Conservation (phyloP, 2,888 invertebrate genomes). For the Sceliomorpha sp. region DNA sequence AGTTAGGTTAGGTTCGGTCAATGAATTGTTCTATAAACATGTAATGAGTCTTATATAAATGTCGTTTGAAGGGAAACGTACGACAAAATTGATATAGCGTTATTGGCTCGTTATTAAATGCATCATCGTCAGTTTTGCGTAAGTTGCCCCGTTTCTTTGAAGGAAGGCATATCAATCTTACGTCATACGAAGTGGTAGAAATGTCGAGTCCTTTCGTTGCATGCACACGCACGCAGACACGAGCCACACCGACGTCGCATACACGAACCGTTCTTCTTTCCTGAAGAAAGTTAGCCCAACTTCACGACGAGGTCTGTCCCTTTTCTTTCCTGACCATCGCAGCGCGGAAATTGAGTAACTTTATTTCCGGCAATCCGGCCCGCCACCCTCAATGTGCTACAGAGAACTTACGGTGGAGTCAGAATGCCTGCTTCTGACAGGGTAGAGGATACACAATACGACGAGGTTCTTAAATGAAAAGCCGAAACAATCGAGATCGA, state of each 20-base stretch:
- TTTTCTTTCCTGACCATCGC: conserved; percentile 50
- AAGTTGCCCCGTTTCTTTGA: too few relatives aligned
- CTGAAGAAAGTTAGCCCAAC: conserved; percentile 40
- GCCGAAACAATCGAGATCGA: conserved; percentile 37
- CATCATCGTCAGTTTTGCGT: too few relatives aligned
- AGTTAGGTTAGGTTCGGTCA: too few relatives aligned
- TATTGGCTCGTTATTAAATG: too few relatives aligned
- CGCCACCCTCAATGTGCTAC: conserved; percentile 30
- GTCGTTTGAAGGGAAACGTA: too few relatives aligned
- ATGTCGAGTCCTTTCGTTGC: conserved; percentile 15
- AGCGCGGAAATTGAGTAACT: conserved; percentile 57
- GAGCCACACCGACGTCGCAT: too few relatives aligned
- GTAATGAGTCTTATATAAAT: too few relatives aligned
- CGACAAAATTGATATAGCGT: too few relatives aligned
- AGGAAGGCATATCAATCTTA: too few relatives aligned
- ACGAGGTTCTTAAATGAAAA: conserved; percentile 33
- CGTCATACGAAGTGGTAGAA: too few relatives aligned
- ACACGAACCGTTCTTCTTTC: conserved; percentile 28
- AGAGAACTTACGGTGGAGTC: conserved; percentile 47
- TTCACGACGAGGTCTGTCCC: conserved; percentile 39
- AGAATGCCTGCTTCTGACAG: conserved; percentile 48
- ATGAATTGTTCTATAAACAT: too few relatives aligned
- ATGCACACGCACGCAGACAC: conserved; percentile 1
- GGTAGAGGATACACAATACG: conserved; percentile 37
- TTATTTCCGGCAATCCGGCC: conserved; percentile 55